Evolutionary conservation across 2,888 invertebrate genomes (phyloP), one percentile per base, ranked within the genome.

Genomic region (Caenorhabditis imperialis): DNA sequence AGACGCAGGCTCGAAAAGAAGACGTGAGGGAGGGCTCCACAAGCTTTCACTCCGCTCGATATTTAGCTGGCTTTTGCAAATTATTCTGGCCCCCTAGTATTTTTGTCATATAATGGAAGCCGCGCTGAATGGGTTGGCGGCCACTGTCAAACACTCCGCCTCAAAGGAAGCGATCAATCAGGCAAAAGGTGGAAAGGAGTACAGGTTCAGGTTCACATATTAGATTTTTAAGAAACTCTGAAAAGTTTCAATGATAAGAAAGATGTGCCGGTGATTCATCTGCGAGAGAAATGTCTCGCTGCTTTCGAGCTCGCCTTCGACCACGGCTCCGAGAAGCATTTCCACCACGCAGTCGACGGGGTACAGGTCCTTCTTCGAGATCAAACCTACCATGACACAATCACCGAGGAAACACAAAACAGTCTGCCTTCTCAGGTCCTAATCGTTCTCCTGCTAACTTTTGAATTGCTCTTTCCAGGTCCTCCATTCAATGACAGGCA

Each of bases 221-320:
- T 44, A 25, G 27, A 5, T 44, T 2, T 60, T 75, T 58, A 69
- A 81, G 81, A 82, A 40, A 74, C 76, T 1, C 50, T 80, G 12
- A 76, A 74, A 61, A 61, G 71, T 20, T 73, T 71, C 30, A 62
- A 40, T 18, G 77, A 78, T 18, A 75, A 80, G 47, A 74, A 72
- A n/a, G 81, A 82, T 62, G 78, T 80, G 8, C 79, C 80, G 10
- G 40, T 74, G 30, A 60, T 79, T 4, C 77, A 80, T 55, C 33
- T 82, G 1, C 63, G 90, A 83, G 92, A 93, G 70, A 93, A 92
- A 78, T 95, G 95, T 90, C 92, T 96, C 84, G 91, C 92, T 82
- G 93, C 94, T 1, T 90, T 96, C 82, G 94, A 94, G 89, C 91
- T 94, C 84, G 93, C 95, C 25, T 90, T 97, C 84, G 95, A 96